Evolutionary conservation across 1,140 invertebrate species (phyloP).

Genomic region (Nasonia longicornis): DNA sequence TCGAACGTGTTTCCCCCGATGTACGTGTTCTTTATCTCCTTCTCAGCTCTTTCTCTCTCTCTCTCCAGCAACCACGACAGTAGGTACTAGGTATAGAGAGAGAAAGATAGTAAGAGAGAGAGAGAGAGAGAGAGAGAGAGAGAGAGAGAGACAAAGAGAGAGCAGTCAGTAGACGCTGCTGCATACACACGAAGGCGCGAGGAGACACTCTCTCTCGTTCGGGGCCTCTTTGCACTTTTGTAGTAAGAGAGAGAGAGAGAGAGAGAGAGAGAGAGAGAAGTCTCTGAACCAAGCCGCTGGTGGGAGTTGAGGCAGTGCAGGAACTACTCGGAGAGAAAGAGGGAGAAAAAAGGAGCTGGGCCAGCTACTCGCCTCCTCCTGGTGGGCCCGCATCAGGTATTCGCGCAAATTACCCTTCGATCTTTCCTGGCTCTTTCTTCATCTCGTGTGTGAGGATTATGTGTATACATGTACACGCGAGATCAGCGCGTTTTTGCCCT

Average conservation of each 20-base stretch:
- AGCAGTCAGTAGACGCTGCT: not conserved
- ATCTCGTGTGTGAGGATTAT: not conserved
- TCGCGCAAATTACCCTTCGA: conserved; percentile 62
- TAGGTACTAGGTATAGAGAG: no score
- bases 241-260: conserved; percentile 20
- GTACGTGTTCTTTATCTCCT: not conserved
- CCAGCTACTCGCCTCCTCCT: not conserved
- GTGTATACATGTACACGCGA: not conserved
- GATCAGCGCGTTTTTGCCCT: no score
- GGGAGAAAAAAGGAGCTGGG: conserved; percentile 2
- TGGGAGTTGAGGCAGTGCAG: not conserved
- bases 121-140: no score
- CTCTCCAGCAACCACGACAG: not conserved
- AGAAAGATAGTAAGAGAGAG: no score
- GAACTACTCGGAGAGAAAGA: conserved; percentile 13
- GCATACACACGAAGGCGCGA: not conserved
- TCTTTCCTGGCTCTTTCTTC: conserved; percentile 41
- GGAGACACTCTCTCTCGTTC: not conserved
- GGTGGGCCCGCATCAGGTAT: conserved; percentile 45
- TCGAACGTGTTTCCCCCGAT: conserved; percentile 10
- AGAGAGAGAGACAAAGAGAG: not conserved
- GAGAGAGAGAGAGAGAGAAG: not conserved
- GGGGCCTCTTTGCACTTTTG: conserved; percentile 9
- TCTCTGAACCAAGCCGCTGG: no score
- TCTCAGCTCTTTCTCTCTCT: not conserved